phyloP scores from a whole-genome alignment of 2,888 invertebrate genomes.

The Pogonocherus hispidulus region DNA sequence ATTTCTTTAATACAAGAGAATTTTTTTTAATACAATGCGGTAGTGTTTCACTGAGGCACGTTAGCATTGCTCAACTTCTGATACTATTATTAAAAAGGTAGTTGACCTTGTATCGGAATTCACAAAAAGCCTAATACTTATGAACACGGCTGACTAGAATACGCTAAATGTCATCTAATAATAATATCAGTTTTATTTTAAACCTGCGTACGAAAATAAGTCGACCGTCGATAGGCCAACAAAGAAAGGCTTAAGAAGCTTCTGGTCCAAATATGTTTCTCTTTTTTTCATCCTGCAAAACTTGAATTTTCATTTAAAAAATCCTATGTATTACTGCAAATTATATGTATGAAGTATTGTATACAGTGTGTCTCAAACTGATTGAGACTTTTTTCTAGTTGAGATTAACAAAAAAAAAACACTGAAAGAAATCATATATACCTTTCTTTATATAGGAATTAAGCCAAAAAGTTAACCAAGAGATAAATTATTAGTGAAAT shows the following conservation, averaged over 20 bases:
- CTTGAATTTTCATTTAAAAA: too few relatives aligned
- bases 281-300: too few relatives aligned
- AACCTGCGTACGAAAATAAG: slow-evolving; percentile 23
- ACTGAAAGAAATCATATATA: too few relatives aligned
- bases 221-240: slow-evolving; percentile 1
- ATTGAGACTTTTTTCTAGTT: too few relatives aligned
- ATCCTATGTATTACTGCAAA: too few relatives aligned
- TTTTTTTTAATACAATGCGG: slow-evolving; percentile 15
- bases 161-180: slow-evolving; percentile 31
- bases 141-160: slow-evolving; percentile 12
- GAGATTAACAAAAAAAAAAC: too few relatives aligned
- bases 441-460: too few relatives aligned
- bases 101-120: slow-evolving; percentile 31
- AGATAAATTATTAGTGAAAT: too few relatives aligned
- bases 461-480: too few relatives aligned
- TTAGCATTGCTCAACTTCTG: slow-evolving; percentile 16
- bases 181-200: slow-evolving; percentile 23
- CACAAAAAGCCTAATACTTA: slow-evolving; percentile 27
- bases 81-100: slow-evolving; percentile 28
- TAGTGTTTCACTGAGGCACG: slow-evolving; percentile 6
- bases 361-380: too few relatives aligned
- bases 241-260: slow-evolving; percentile 11
- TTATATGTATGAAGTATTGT: too few relatives aligned
- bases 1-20: too few relatives aligned
- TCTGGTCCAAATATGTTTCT: background rate